phyloP scores from a whole-genome alignment of 1,140 invertebrate species.

The Heliconius hermathena region DNA sequence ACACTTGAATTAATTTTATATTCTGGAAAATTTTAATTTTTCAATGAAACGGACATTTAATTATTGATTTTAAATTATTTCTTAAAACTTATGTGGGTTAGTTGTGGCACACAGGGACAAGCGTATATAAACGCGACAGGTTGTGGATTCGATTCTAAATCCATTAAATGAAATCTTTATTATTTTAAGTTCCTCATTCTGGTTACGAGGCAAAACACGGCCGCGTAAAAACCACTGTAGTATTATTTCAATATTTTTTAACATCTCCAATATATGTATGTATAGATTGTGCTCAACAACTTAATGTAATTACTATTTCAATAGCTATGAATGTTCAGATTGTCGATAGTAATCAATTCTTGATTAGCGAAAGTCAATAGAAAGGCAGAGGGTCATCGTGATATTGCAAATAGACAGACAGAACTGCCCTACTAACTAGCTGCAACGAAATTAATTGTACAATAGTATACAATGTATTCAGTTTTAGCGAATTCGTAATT shows the following conservation, averaged over 20 bases:
- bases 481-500: not conserved
- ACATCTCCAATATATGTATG: not conserved
- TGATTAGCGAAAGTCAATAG: constrained; percentile 46
- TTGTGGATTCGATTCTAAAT: too few species aligned
- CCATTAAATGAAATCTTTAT: too few species aligned
- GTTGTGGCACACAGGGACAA: too few species aligned
- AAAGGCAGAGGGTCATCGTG: constrained; percentile 41
- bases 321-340: constrained; percentile 20
- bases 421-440: constrained; percentile 24
- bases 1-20: too few species aligned
- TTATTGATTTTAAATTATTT: too few species aligned
- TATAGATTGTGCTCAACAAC: not conserved
- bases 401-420: constrained; percentile 32
- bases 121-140: too few species aligned
- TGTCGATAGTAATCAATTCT: constrained; percentile 39
- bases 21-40: too few species aligned
- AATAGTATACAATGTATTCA: constrained; percentile 1
- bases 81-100: too few species aligned
- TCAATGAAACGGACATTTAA: too few species aligned
- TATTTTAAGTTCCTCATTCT: too few species aligned
- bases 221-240: too few species aligned
- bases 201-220: too few species aligned
- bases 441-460: constrained; percentile 22
- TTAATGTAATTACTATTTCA: constrained; percentile 8
- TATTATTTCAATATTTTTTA: not conserved